Evolutionary conservation across 2,113 vertebrate genomes (phyloP), one percentile per base, ranked within the genome.

Genomic region (Noctilio leporinus): DNA sequence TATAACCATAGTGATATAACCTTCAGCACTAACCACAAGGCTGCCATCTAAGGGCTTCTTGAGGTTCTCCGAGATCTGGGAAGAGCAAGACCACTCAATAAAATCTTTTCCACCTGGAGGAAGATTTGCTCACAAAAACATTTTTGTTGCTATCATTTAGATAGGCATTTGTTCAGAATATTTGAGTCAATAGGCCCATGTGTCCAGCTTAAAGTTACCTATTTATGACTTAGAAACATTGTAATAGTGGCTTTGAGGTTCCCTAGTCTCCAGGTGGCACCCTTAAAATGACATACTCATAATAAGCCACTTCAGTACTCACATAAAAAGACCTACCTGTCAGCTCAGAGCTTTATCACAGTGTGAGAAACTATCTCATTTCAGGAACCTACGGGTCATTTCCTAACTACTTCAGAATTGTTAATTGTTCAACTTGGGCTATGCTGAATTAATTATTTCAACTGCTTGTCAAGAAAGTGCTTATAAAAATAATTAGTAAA

Each of bases 341-440:
- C 94, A 47, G 19, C 40, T 73, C 75, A 19, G 53, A 96, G 53
- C 51, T 91, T 96, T 93, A 76, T 94, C 84, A 94, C 51, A 70
- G 19, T 96, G 38, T 96, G 86, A 97, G 77, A 92, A 69, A 94
- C 65, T 73, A 20, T 91, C 81, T 96, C 64, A 80, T 95, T 94
- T 96, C 70, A 83, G 93, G 75, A 96, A 95, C 77, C 57, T 85
- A 67, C 47, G 95, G 95, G 72, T 94, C 93, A 95, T 94, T 64
- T 57, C 16, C 65, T 91, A 82, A 65, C 57, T 49, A 81, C 65
- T 95, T 91, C 24, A 80, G 69, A 96, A 80, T 89, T 95, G 55
- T 89, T 97, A 89, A 91, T 91, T 95, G 35, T 96, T 86, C 77
- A 93, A 91, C 64, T 70, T 91, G 55, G 51, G 67, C 62, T 89